phyloP scores from a whole-genome alignment of 1,140 invertebrate species.

The Drosophila quadrilineata region DNA sequence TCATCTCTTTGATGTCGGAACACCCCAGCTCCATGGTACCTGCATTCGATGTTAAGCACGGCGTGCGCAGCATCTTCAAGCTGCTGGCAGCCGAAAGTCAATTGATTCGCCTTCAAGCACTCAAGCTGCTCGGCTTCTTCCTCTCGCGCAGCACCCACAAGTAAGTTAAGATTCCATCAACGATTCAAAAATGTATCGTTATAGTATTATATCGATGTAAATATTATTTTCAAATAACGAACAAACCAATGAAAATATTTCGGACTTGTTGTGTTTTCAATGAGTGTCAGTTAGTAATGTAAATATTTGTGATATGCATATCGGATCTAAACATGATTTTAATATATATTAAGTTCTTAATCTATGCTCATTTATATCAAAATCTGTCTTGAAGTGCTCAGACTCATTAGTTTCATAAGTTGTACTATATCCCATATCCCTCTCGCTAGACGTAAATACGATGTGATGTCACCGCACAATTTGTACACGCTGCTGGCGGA shows the following conservation, averaged over 20 bases:
- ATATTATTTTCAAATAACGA: too few relatives aligned
- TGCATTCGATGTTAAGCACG: constrained; percentile 98
- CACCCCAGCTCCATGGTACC: constrained; percentile 99
- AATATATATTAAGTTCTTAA: too few relatives aligned
- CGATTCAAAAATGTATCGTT: too few relatives aligned
- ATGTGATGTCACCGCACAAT: constrained; percentile 99
- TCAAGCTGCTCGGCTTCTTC: constrained; percentile 98
- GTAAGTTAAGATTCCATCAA: constrained; percentile 83
- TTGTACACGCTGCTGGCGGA: constrained; percentile 97
- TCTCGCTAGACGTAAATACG: constrained; percentile 93
- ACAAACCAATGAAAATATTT: too few relatives aligned
- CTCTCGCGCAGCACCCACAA: constrained; percentile 97
- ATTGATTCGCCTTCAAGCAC: constrained; percentile 95
- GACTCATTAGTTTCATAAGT: constrained; percentile 29
- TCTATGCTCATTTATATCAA: too few relatives aligned
- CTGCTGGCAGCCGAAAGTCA: constrained; percentile 96
- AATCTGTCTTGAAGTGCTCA: constrained; percentile 39
- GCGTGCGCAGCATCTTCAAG: constrained; percentile 98
- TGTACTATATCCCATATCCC: not conserved
- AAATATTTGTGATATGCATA: too few relatives aligned
- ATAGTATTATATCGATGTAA: too few relatives aligned
- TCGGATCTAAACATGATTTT: too few relatives aligned
- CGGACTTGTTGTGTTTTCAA: too few relatives aligned
- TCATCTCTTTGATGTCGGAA: constrained; percentile 98
- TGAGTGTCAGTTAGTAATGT: too few relatives aligned